Base-by-base conservation (phyloP, 2,113 vertebrate genomes). In the Kryptolebias marmoratus region DNA sequence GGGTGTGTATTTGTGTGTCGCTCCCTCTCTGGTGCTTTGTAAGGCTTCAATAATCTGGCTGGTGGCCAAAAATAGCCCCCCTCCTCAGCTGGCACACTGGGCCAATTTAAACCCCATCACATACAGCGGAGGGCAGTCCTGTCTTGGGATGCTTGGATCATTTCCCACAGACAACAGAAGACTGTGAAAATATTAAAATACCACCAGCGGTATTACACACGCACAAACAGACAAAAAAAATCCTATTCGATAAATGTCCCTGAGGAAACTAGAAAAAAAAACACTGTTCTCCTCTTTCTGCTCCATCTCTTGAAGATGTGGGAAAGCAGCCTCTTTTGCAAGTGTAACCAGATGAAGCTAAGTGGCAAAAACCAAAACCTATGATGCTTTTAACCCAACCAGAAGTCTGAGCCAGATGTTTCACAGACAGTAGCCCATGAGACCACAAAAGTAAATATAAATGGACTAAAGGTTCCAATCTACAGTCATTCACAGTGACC, bases 1-100 rank as follows among this genome's bases (percentile, higher is more conserved):
- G 73, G 49, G 76, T 18, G 80, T 73, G 71, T 49, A 22, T 22
- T 22, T 75, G 28, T 64, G 27, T 64, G 42, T 64, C 64, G 36
- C 48, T 73, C 48, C 64, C 31, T 68, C 58, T 65, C 71, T 82
- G 67, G 62, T 81, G 71, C 83, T 77, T 56, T 48, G 74, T 65
- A 59, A 62, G 64, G 79, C 78, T 74, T 86, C 83, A 65, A 61
- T 64, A 65, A 69, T 80, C 84, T 86, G 91, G 88, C 84, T 74
- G 75, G 64, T 82, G 74, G 79, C 87, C 90, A 89, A 18, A 89
- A 89, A 89, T 88, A 90, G 75, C 67, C 77, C 80, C 79, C 80
- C 82, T 79, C 8, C 50, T 27, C 89, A 92, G 88, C 87, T 92
- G 89, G 89, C 89, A 86, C 84, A 90, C 68, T 85, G 84, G 80